These are phyloP conservation scores for Apogon talboti DNA, from an alignment of 2,797 vertebrate genomes.

Conservation along the genomic window DNA sequence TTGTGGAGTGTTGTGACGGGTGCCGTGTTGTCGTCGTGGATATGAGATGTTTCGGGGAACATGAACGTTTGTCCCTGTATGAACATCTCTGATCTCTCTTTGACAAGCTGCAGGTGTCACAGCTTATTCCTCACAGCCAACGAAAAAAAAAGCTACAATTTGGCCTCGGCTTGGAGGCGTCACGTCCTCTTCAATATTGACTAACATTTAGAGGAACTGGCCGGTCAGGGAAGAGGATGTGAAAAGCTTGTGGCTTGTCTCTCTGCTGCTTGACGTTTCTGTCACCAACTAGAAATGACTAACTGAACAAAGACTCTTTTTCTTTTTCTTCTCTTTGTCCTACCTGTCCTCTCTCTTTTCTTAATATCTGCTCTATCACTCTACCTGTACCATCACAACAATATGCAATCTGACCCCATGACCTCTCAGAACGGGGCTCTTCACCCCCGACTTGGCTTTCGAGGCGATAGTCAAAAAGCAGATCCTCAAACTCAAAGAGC, in stretches of 20 bases:
- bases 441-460: slow-evolving; percentile 94
- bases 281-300: slow-evolving; percentile 69
- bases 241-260: slow-evolving; percentile 78
- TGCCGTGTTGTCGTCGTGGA: slow-evolving; percentile 77
- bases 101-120: slow-evolving; percentile 77
- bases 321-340: slow-evolving; percentile 52
- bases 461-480: slow-evolving; percentile 95
- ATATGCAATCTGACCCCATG: slow-evolving; percentile 56
- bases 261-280: slow-evolving; percentile 60
- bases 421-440: slow-evolving; percentile 90
- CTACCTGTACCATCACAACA: slow-evolving; percentile 41
- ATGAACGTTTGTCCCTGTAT: slow-evolving; percentile 32
- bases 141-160: slow-evolving; percentile 7
- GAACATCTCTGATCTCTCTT: slow-evolving; percentile 71
- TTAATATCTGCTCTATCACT: slow-evolving; percentile 44
- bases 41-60: slow-evolving; percentile 62
- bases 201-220: slow-evolving; percentile 25
- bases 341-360: slow-evolving; percentile 45
- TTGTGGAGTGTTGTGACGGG: slow-evolving; percentile 84
- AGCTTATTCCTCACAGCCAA: slow-evolving; percentile 30
- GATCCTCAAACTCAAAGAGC: slow-evolving; percentile 93
- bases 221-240: slow-evolving; percentile 52
- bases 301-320: slow-evolving; percentile 72
- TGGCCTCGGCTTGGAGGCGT: slow-evolving; percentile 14
- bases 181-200: slow-evolving; percentile 15